A percentile compares a stretch with the other conserved stretches of the same genome.
These are phyloP conservation scores for Prinia subflava DNA, from an alignment of 2,113 vertebrate genomes.

Conservation along the genomic window DNA sequence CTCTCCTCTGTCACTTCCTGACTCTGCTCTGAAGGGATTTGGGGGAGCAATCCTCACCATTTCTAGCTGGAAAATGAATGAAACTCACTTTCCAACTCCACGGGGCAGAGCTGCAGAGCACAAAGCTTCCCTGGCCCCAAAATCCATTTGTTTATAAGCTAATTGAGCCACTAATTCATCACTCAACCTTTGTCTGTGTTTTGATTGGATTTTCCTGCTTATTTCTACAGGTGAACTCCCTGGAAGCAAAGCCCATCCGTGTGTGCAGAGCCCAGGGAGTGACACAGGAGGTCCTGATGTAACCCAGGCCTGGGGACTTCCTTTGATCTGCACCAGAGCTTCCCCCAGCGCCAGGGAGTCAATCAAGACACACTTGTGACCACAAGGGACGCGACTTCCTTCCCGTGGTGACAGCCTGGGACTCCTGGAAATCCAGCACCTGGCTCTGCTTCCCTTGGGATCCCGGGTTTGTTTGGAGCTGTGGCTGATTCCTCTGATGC, in stretches of 20 bases:
- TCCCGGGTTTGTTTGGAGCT: background rate
- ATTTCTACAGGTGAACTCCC: background rate
- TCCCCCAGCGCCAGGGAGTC: background rate
- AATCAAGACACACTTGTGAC: background rate
- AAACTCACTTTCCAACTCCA: background rate
- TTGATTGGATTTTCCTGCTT: background rate
- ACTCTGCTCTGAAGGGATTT: background rate
- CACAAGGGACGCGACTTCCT: conserved; percentile 19
- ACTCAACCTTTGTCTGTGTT: background rate
- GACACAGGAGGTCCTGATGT: background rate
- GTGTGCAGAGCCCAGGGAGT: background rate
- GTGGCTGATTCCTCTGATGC: background rate
- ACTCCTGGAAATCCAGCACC: background rate
- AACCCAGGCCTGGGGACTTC: background rate
- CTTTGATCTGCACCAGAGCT: background rate
- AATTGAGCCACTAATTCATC: background rate
- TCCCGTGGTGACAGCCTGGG: background rate
- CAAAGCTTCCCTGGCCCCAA: background rate
- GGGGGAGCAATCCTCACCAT: background rate
- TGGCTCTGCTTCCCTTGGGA: background rate
- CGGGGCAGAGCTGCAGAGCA: background rate
- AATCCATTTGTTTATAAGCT: background rate
- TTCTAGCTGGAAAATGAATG: background rate
- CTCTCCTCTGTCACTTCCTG: background rate
- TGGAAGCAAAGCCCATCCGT: background rate